Evolutionary conservation across 2,113 vertebrate genomes (phyloP), one percentile per base, ranked within the genome.

Genomic region (Myiagra hebetior): DNA sequence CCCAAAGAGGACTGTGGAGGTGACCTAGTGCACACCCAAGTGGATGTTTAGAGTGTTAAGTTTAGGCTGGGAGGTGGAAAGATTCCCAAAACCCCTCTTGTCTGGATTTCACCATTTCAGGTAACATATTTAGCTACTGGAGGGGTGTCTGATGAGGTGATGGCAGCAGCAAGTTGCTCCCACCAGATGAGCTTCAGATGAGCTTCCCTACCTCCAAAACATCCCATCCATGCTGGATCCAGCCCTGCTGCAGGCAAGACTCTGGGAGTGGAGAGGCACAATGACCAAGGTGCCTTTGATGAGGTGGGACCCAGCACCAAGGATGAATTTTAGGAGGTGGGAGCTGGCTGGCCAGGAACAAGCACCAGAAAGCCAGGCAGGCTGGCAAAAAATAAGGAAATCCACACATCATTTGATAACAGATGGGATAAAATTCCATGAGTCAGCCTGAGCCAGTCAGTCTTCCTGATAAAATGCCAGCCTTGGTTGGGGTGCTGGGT

Each of bases 61-160:
- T 31, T 60, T 1, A 11, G 56, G 20, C 31, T 53, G 46, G 39
- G 41, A 76, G 13, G 50, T 50, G 18, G 42, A 52, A 39, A 78
- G 13, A 60, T 28, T 52, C 27, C 65, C n/a, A 11, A 37, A 24
- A 33, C 6, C 33, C 19, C 10, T 60, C 16, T 7, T 1, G 0
- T 24, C 23, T 46, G 52, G 46, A 24, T 33, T 44, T 72, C 31
- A 46, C 37, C 10, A 3, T 50, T 72, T 65, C 35, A 28, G 7
- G n/a, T 22, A 49, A 35, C 18, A 8, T 13, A 3, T 42, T 24
- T 22, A 55, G 35, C 68, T 47, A 15, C 46, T n/a, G 26, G 49
- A 59, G 37, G 26, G 42, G 39, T 21, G 1, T 49, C 39, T 27
- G 46, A 22, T 7, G 6, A 19, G 5, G 28, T 20, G 23, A n/a